Evolutionary conservation across 2,888 invertebrate genomes (phyloP).

Genomic region (Pseudococcus longispinus): DNA sequence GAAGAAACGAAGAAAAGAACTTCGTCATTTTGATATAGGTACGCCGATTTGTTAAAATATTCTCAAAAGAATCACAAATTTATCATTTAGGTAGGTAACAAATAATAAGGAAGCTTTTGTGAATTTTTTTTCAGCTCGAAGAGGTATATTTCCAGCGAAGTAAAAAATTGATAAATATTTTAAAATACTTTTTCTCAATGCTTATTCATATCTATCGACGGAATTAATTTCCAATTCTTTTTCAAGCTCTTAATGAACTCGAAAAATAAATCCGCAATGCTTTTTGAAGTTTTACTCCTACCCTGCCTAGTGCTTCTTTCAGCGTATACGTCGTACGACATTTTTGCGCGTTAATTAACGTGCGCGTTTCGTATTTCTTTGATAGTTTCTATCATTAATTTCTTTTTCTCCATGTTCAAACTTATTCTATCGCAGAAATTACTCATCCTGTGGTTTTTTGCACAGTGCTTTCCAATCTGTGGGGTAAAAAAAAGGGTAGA

Average conservation of each 20-base stretch:
- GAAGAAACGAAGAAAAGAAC: no score
- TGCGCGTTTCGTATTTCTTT: neutral
- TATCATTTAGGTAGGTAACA: neutral
- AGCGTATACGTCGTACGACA: neutral
- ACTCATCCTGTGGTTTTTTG: neutral
- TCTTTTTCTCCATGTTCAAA: neutral
- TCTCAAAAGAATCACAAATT: no score
- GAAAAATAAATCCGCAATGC: neutral
- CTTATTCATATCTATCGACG: neutral
- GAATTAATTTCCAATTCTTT: constrained; percentile 2
- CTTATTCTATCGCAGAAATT: neutral
- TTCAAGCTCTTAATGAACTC: neutral
- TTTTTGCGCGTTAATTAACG: constrained; percentile 5
- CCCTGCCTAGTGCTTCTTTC: neutral
- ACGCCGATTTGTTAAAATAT: no score
- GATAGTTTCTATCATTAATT: neutral
- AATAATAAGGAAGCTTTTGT: neutral
- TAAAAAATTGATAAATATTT: constrained; percentile 30
- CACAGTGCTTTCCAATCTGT: neutral
- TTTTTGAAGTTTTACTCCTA: neutral
- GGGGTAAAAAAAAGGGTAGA: neutral
- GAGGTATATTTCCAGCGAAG: neutral
- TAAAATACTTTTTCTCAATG: neutral
- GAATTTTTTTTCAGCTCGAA: neutral
- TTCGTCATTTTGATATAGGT: no score